Base-by-base conservation (phyloP, 2,888 invertebrate genomes). In the Horisme vitalbata region DNA sequence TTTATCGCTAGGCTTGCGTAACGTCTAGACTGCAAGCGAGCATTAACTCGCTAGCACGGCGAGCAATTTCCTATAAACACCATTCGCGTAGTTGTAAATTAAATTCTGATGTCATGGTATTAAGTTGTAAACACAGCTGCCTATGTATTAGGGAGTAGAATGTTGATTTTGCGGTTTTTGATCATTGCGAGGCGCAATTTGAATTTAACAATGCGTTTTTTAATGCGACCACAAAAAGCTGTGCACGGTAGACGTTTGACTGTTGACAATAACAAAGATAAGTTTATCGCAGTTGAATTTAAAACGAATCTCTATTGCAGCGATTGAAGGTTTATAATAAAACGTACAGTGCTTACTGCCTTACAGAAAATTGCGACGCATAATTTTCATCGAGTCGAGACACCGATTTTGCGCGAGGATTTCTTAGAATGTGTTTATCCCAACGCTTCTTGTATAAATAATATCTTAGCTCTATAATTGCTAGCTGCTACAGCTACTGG, bases 61-160 rank as follows among this genome's bases (percentile, higher is more conserved):
- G 57, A 60, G 66, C 74, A 81, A 80, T 81, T 73, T 76, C 57
- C 47, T 33, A 59, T 78, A 79, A 80, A 75, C 68, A 71, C 74
- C 57, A 68, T 65, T 68, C 68, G 55, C 55, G 55, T 43, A 66
- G 69, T 71, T 69, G 75, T 75, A 74, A 78, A 80, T 82, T 81
- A 81, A 81, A 78, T 73, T 74, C 68, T 79, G 78, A 81, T 81
- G 73, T 71, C 65, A 59, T 77, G 64, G 68, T 63, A 79, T 80
- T 81, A 81, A 70, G 65, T 64, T 68, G 72, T 75, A 74, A 67
- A 52, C 64, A 61, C 66, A 44, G 36, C 61, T 67, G 32, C 30
- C 45, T 61, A 57, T 59, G 64, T 53, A 64, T 72, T 67, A 66
- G 34, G 51, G 57, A 57, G 38, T 39, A 33, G 50, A 43, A 55